Base-by-base conservation (phyloP, 2,888 invertebrate species). In the Xestia xanthographa region DNA sequence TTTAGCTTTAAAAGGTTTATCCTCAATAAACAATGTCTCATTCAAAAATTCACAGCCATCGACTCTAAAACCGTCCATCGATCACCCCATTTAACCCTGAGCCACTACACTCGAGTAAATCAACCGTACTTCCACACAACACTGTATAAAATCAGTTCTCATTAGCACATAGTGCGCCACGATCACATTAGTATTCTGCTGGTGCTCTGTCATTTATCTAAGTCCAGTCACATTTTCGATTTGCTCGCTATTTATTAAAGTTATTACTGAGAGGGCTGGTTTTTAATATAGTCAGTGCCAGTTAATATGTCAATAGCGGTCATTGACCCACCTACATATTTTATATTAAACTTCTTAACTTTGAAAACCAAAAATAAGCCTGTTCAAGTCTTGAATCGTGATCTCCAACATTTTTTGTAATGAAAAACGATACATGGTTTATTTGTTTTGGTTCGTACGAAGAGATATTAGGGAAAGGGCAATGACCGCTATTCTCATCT, bases 181-280 rank as follows among this genome's bases (percentile, higher is more conserved):
- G 77, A 60, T 14, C 45, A 29, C 80, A 85, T 86, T 85, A 87
- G 75, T 85, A 86, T 86, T 79, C 86, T 45, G 29, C 56, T 66
- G 22, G 58, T 69, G 79, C 20, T 66, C 56, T 72, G 72, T 80
- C 85, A 85, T 86, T 86, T 87, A 85, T 86, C 82, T 82, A 76
- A 77, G 85, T 82, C 79, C 68, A 77, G 85, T 78, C 82, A 82
- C 86, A 85, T 70, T 85, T 82, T 82, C 74, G 73, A 85, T 85
- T 86, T 78, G 66, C 50, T 67, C 67, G n/a, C 63, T 84, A 76
- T 80, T 83, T 83, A 75, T 77, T 68, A 58, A 56, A 62, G 66
- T 71, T 71, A 79, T 69, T 45, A 66, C 43, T 60, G 53, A 26
- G 74, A 20, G 26, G 3, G 26, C 5, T 69, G 29, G 58, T 77